Base-by-base conservation (phyloP, 2,888 invertebrate species). In the Xestia sexstrigata region DNA sequence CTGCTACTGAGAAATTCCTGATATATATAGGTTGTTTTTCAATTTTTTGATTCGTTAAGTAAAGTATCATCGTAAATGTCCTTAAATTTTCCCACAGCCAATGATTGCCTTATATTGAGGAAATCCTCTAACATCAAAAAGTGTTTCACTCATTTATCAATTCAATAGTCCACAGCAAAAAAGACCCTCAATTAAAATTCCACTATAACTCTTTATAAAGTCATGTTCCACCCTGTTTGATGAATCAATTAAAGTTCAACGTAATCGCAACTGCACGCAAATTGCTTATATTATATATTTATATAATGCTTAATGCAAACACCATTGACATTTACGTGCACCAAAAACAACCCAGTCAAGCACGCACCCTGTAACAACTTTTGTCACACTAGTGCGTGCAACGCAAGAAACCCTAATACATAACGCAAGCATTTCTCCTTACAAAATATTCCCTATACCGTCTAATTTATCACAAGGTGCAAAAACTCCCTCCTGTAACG, bases 391-490 rank as follows among this genome's bases (percentile, higher is more conserved):
- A 47, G 60, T 69, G 79, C 82, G 75, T 82, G 82, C n/a, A 13
- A 52, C 45, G 62, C 42, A 81, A 76, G 81, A 79, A 81, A 62
- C 26, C 35, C 60, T 39, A 15, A 63, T 4, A 58, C 65, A 75
- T 75, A 58, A 72, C 62, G 78, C 70, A 74, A 76, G 71, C 63
- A 81, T 85, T 83, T 76, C 78, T 81, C 30, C 70, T 65, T 52
- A 84, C 82, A 80, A 80, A 82, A 84, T 78, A 84, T 87, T 85
- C 74, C 81, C 76, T 74, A 65, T 52, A 66, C n/a, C 74, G 74
- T 85, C 72, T 83, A 87, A 87, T 87, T 83, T 86, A 87, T 87
- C 86, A 85, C 76, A n/a, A 82, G 74, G 77, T 86, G 85, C 81
- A 87, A 87, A 87, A 88, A 87, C 79, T 79, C 82, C 79, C 80